Percentiles rank a stretch among this genome's conserved stretches.
Conservation (phyloP, 2,797 vertebrate genomes). For the Amblyopsis hoosieri region DNA sequence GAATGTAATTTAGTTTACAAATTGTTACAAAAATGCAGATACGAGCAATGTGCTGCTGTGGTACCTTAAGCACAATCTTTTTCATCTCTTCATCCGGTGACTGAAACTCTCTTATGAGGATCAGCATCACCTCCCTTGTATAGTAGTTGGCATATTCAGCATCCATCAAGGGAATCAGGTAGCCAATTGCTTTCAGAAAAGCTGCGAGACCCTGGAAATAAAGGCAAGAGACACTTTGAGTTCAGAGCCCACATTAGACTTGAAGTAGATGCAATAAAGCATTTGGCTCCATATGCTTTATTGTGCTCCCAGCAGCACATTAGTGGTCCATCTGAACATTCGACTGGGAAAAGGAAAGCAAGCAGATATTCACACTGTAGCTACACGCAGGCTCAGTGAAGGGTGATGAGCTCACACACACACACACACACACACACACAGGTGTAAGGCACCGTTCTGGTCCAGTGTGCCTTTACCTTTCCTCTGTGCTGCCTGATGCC, state of each 20-base stretch:
- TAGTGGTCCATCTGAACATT: slow-evolving; percentile 26
- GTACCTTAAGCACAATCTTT: slow-evolving; percentile 97
- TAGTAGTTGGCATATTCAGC: slow-evolving; percentile 99
- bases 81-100: slow-evolving; percentile 99
- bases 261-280: not conserved
- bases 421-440: not conserved
- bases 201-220: slow-evolving; percentile 91
- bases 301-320: slow-evolving; percentile 28
- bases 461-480: slow-evolving; percentile 79
- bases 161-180: slow-evolving; percentile 98
- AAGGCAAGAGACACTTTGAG: not conserved
- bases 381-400: slow-evolving; percentile 35
- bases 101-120: slow-evolving; percentile 99
- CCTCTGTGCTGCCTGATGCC: slow-evolving; percentile 98
- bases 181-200: slow-evolving; percentile 98
- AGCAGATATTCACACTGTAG: slow-evolving; percentile 55
- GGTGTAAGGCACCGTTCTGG: not conserved
- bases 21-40: not conserved
- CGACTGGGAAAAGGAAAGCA: slow-evolving; percentile 51
- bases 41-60: not conserved
- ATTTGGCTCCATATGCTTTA: slow-evolving; percentile 25
- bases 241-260: no score
- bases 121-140: slow-evolving; percentile 98
- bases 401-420: slow-evolving; percentile 40
- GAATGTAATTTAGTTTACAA: not conserved